Evolutionary conservation across 2,797 vertebrate species (phyloP), one percentile per base, ranked within the genome.

Genomic region (Acrocephalus scirpaceus): DNA sequence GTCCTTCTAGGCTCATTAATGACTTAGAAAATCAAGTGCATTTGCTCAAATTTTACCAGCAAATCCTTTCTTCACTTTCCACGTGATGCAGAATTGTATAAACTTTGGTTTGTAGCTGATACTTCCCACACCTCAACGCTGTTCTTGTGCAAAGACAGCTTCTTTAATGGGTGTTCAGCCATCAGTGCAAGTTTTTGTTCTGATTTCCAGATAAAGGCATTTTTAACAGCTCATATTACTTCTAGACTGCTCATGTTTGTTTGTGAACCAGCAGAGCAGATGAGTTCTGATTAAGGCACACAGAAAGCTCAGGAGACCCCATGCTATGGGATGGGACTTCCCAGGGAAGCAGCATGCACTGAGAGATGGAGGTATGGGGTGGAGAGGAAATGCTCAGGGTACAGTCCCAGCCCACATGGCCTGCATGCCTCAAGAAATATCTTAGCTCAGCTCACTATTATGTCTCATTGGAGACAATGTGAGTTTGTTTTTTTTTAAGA

Each of bases 31-130:
- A 95, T 42, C 30, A 86, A 97, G 47, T 25, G 5, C 51, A 60
- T 93, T 91, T 93, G 76, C 85, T 92, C 36, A 79, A 79, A 89
- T 73, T 80, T 50, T 42, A 60, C 30, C 40, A 51, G 54, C 6
- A 76, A 93, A 92, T 81, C 16, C 22, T 87, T 92, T 86, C 51
- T 48, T 90, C n/a, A 32, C 32, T 65, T 95, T 95, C 77, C 34
- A 53, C 13, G 5, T 34, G 16, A 61, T 50, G 11, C 4, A 5
- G 78, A 92, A 66, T 11, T 36, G 13, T 21, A 2, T 54, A 78
- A 58, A 12, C 29, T 82, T 71, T 29, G 48, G 26, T 57, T 81
- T 72, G 32, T 32, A 42, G 34, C 44, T 20, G 36, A 47, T 42
- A 38, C 16, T 34, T 71, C 18, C 61, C 67, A 54, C 25, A 40